Evolutionary conservation across 2,113 vertebrate genomes (phyloP).

Genomic region (Lepus americanus): DNA sequence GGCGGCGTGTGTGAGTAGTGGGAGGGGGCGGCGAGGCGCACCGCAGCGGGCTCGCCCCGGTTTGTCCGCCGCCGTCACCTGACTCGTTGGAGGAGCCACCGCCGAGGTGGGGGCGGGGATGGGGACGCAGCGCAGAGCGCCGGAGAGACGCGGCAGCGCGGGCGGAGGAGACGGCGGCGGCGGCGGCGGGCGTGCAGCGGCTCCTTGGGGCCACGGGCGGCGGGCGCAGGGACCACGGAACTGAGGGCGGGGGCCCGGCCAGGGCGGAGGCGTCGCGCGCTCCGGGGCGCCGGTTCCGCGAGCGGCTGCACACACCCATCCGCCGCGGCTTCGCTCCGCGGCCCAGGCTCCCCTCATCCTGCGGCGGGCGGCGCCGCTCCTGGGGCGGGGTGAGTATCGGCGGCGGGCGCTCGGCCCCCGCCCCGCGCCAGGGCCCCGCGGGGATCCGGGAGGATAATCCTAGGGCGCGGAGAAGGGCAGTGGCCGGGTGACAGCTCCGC

Average conservation of each 20-base stretch:
- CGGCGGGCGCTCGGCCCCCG: neutral
- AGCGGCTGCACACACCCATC: slow-evolving; percentile 50
- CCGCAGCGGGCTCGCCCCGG: slow-evolving; percentile 69
- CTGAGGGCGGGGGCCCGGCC: slow-evolving; percentile 78
- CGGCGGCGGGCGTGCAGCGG: slow-evolving; percentile 55
- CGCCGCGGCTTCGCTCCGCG: slow-evolving; percentile 10
- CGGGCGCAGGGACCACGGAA: slow-evolving; percentile 81
- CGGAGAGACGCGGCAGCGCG: slow-evolving; percentile 66
- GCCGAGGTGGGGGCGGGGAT: slow-evolving; percentile 80
- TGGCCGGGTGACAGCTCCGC: slow-evolving; percentile 69
- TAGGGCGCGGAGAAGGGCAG: slow-evolving; percentile 64
- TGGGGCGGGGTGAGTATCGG: slow-evolving; percentile 68
- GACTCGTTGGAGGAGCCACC: slow-evolving; percentile 83
- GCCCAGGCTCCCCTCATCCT: slow-evolving; percentile 26
- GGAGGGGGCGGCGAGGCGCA: slow-evolving; percentile 68
- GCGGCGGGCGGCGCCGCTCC: slow-evolving; percentile 62
- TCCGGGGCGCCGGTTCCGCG: neutral
- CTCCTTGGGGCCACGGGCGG: slow-evolving; percentile 32
- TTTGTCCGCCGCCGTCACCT: slow-evolving; percentile 85
- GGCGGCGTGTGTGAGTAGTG: slow-evolving; percentile 65
- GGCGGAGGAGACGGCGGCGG: slow-evolving; percentile 35
- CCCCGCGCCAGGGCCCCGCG: neutral
- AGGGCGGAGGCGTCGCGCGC: slow-evolving; percentile 63
- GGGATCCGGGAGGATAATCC: slow-evolving; percentile 68
- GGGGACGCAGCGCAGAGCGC: slow-evolving; percentile 79